phyloP scores from a whole-genome alignment of 2,113 vertebrate species.

The Spizaetus ornatus region DNA sequence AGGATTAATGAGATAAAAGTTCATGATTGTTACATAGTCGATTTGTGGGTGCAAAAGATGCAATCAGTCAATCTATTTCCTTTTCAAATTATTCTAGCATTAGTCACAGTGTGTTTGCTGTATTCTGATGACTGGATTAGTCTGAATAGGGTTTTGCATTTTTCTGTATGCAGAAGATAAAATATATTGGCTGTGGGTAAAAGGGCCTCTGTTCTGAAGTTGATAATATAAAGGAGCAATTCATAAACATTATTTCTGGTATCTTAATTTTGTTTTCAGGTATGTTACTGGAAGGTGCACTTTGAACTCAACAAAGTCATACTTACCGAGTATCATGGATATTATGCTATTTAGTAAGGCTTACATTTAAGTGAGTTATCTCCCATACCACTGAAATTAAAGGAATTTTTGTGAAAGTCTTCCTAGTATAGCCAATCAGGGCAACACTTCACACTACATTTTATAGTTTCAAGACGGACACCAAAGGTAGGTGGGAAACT shows the following conservation, averaged over 20 bases:
- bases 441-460: background rate
- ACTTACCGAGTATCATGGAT: background rate
- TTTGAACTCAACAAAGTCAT: background rate
- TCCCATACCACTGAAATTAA: background rate
- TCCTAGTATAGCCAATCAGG: background rate
- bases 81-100: background rate
- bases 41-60: background rate
- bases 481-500: background rate
- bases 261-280: background rate
- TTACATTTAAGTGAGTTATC: background rate
- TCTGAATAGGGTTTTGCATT: background rate
- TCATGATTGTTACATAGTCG: background rate
- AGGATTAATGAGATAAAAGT: background rate
- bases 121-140: background rate
- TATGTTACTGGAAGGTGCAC: background rate
- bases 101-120: background rate
- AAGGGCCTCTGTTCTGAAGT: background rate
- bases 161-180: background rate
- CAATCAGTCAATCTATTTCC: background rate
- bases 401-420: background rate
- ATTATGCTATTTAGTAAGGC: background rate
- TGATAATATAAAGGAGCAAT: background rate
- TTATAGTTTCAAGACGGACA: background rate
- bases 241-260: background rate
- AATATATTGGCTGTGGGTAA: background rate